Base-by-base conservation (phyloP, 1,140 invertebrate genomes). In the Drosophila albomicans region DNA sequence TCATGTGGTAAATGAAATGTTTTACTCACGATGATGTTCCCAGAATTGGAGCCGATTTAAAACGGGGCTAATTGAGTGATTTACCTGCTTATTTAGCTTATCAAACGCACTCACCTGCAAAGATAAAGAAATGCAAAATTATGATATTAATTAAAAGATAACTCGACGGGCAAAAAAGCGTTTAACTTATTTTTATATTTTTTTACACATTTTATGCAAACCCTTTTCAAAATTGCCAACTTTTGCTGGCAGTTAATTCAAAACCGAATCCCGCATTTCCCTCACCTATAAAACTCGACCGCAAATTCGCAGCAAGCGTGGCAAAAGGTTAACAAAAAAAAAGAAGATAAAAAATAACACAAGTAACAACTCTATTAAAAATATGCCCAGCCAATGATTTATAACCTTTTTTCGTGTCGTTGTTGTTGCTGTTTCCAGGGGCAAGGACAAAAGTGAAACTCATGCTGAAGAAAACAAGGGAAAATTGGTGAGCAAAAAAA, bases 111-210 rank as follows among this genome's bases (percentile, higher is more conserved):
- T 86, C 82, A 88, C 80, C 84, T 89, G 81, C 54, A 88, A 80
- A 54, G 70, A 64, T 48, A 70, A 48, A 52, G 5, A 67, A 52
- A 56, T 5, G 63, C 8, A 54, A 62, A 45, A 64, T 87, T 80
- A 89, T 89, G 71, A 52, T 79, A 87, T 82, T 81, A 88, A 88
- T 88, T 88, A 88, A 88, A 89, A 81, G 84, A 88, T 88, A 78
- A 84, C 48, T 15, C 56, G 49, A 16, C 16, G 28, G 38, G 54
- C 56, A 76, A 51, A 16, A 38, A 28, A 56, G 32, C 48, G 46
- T 75, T 74, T 80, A 58, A 75, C 30, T 35, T 43, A 35, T 58
- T 57, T 64, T 38, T 32, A 32, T 32, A 32, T 51, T 58, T 43
- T 52, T 30, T 32, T 35, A 16, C 38, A 16, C n/a, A 54, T 43